Evolutionary conservation across 2,797 vertebrate species (phyloP), one percentile per base, ranked within the genome.

Genomic region (Synaphobranchus kaupii): DNA sequence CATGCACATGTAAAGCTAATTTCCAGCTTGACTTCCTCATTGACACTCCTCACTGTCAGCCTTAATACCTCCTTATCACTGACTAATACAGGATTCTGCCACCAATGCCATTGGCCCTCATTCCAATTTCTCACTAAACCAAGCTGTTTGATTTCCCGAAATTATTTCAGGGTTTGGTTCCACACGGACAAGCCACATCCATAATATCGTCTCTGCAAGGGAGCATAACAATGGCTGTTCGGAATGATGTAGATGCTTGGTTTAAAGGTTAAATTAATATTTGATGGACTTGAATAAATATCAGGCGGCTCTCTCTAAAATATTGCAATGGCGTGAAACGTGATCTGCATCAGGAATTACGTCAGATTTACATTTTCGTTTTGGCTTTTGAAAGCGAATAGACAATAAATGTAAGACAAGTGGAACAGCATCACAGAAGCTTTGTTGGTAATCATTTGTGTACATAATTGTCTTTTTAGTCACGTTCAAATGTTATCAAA

Each of bases 131-230:
- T 91, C 93, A 95, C 89, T 90, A 86, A 87, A 83, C 90, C 89
- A 89, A 89, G 87, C 88, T 90, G 91, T 92, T 91, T 91, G 90
- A 86, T 92, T 92, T 91, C 91, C 87, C 91, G 92, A 94, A 95
- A 92, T 93, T 92, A 94, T 93, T 92, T 90, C 93, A 94, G 90
- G 91, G 2, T 73, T 76, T 92, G 90, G 91, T 94, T 93, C 92
- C 90, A 66, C n/a, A 91, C 91, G 73, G 73, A 39, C 34, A 76
- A 44, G 73, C 90, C 84, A 92, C 89, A 93, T 91, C 89, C 58
- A 91, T 91, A 92, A 91, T 91, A 92, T 90, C 87, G 89, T 86
- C 90, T 73, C 90, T 90, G 87, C 90, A 85, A 92, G 89, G 93
- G 28, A 52, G 34, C 47, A 81, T 15, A 84, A 54, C 58, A 22